These are phyloP conservation scores for Pemphredon lugubris DNA, from an alignment of 2,888 invertebrate species.

Conservation along the genomic window DNA sequence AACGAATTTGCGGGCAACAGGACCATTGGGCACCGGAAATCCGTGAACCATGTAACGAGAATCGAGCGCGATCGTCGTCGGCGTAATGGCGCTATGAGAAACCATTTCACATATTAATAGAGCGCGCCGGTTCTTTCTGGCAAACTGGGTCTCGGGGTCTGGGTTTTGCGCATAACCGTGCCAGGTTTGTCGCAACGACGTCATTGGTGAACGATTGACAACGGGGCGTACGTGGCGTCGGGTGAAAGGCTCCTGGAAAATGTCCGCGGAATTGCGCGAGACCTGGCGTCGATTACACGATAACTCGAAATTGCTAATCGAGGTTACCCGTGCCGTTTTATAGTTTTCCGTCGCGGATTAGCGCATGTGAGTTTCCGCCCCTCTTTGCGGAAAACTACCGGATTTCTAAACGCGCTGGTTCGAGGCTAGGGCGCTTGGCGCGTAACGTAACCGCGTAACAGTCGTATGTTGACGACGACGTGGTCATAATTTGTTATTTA, in stretches of 20 bases:
- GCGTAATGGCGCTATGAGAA: conserved; percentile 3
- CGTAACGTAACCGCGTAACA: no score
- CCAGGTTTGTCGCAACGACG: conserved; percentile 39
- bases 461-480: no score
- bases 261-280: conserved; percentile 29
- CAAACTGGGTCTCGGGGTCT: conserved; percentile 67
- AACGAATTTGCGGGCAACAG: no score
- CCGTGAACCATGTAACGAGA: not conserved
- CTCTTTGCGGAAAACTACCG: no score
- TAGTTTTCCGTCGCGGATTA: conserved; percentile 7
- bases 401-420: no score
- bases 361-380: no score
- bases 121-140: conserved; percentile 43
- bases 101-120: conserved; percentile 49
- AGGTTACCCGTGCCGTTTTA: conserved; percentile 27
- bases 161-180: conserved; percentile 61
- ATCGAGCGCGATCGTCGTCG: not conserved
- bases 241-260: conserved; percentile 66
- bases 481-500: no score
- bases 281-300: conserved; percentile 30
- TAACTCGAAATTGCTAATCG: conserved; percentile 35
- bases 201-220: conserved; percentile 60
- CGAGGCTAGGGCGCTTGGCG: no score
- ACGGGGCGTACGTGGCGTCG: conserved; percentile 34
- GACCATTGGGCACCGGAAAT: no score